A percentile compares a stretch with the other conserved stretches of the same genome.
These are phyloP conservation scores for Idaea dimidiata DNA, from an alignment of 2,888 invertebrate genomes.

Conservation along the genomic window DNA sequence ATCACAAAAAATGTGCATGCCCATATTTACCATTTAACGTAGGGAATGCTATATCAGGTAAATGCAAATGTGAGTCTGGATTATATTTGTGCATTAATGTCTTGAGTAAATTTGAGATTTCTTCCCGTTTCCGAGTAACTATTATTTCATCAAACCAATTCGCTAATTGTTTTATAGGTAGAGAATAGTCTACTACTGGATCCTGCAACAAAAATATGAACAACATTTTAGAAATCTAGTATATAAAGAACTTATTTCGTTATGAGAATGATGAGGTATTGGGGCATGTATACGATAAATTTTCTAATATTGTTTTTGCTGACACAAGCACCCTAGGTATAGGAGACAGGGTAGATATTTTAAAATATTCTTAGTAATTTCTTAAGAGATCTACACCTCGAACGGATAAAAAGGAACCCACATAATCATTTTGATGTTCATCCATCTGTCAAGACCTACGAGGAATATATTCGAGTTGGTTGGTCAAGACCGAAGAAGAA, in stretches of 20 bases:
- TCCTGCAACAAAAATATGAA: slow-evolving; percentile 79
- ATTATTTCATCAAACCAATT: slow-evolving; percentile 94
- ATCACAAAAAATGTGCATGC: not conserved
- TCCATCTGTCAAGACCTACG: too few relatives aligned
- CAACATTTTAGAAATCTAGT: slow-evolving; percentile 3
- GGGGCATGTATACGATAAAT: too few relatives aligned
- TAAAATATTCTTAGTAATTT: too few relatives aligned
- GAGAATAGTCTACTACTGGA: slow-evolving; percentile 89
- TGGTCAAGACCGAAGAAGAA: too few relatives aligned
- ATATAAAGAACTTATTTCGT: slow-evolving; percentile 8
- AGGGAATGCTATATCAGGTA: slow-evolving; percentile 88
- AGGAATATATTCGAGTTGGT: too few relatives aligned
- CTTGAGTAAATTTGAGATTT: slow-evolving; percentile 89
- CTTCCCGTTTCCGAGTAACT: slow-evolving; percentile 92
- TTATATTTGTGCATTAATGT: slow-evolving; percentile 87
- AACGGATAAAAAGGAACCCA: too few relatives aligned
- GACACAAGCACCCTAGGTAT: too few relatives aligned
- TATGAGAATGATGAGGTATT: too few relatives aligned
- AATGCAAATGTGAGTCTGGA: slow-evolving; percentile 82
- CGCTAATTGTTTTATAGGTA: slow-evolving; percentile 90
- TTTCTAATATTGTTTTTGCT: too few relatives aligned
- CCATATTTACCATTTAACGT: slow-evolving; percentile 83
- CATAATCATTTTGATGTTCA: too few relatives aligned
- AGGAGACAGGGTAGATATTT: too few relatives aligned
- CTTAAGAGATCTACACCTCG: too few relatives aligned